Evolutionary conservation across 2,888 invertebrate genomes (phyloP).

Genomic region (Plagodis dolabraria): DNA sequence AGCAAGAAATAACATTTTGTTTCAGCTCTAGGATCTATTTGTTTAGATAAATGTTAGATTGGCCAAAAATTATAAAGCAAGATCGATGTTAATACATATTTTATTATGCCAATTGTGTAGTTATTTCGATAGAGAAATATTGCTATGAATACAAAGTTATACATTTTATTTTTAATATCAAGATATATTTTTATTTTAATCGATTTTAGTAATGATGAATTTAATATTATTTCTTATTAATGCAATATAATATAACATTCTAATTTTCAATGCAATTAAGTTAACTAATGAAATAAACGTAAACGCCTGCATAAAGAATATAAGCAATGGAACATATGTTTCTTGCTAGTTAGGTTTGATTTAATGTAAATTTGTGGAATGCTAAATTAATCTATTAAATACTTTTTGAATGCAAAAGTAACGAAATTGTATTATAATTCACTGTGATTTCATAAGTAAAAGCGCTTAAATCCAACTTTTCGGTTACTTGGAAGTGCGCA

Average conservation of each 20-base stretch:
- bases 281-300: not conserved
- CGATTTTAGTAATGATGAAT: not conserved
- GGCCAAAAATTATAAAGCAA: slow-evolving; percentile 30
- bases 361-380: not conserved
- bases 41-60: slow-evolving; percentile 11
- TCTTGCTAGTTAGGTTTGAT: not conserved
- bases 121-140: not conserved
- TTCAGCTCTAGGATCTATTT: too few species aligned
- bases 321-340: not conserved
- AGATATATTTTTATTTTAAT: not conserved
- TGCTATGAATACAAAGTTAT: too few species aligned
- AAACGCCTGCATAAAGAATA: slow-evolving; percentile 13
- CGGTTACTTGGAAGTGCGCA: too few species aligned
- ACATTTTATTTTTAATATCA: too few species aligned
- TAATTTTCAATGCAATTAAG: slow-evolving; percentile 14
- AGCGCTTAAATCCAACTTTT: too few species aligned
- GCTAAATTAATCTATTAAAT: too few species aligned
- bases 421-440: too few species aligned
- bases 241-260: not conserved
- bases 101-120: not conserved
- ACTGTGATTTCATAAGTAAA: too few species aligned
- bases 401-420: too few species aligned
- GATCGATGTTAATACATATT: slow-evolving; percentile 5
- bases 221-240: not conserved
- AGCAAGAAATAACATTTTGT: too few species aligned